These are phyloP conservation scores for Cyanoderma ruficeps DNA, from an alignment of 2,113 vertebrate species.

Conservation along the genomic window DNA sequence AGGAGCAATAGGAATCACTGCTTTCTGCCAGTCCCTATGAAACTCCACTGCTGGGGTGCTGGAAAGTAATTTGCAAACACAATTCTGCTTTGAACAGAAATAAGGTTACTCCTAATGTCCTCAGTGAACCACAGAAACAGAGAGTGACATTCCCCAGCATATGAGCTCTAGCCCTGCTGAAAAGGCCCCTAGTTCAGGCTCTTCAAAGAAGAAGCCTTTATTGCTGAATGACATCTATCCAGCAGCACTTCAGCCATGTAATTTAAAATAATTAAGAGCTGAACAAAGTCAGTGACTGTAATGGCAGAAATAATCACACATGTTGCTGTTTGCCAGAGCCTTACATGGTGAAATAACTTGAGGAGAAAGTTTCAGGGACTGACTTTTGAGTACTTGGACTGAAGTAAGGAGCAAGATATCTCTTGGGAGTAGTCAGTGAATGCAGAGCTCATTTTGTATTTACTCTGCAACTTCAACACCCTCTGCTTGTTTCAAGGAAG, in stretches of 20 bases:
- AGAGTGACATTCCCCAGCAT: neutral
- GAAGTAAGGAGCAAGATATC: neutral
- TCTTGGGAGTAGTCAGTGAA: neutral
- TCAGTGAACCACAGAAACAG: neutral
- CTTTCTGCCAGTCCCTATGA: neutral
- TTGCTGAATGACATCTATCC: slow-evolving; percentile 23
- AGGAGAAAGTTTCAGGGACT: neutral
- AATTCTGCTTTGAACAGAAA: neutral
- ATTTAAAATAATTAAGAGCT: slow-evolving; percentile 70
- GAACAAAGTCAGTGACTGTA: slow-evolving; percentile 46
- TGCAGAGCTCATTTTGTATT: slow-evolving; percentile 6
- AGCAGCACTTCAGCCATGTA: slow-evolving; percentile 44
- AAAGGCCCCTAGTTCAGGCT: slow-evolving; percentile 7
- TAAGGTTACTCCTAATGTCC: neutral
- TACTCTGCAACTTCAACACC: neutral
- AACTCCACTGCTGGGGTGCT: neutral
- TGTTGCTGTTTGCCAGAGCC: slow-evolving; percentile 15
- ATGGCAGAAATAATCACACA: slow-evolving; percentile 34
- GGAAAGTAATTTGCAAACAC: neutral
- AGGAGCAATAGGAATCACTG: neutral
- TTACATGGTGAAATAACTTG: neutral
- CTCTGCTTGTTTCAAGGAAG: slow-evolving; percentile 17
- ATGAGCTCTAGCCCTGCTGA: neutral
- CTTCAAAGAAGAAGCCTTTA: slow-evolving; percentile 13
- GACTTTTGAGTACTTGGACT: neutral